phyloP scores from a whole-genome alignment of 2,888 invertebrate species.

The Amphipoea lucens region DNA sequence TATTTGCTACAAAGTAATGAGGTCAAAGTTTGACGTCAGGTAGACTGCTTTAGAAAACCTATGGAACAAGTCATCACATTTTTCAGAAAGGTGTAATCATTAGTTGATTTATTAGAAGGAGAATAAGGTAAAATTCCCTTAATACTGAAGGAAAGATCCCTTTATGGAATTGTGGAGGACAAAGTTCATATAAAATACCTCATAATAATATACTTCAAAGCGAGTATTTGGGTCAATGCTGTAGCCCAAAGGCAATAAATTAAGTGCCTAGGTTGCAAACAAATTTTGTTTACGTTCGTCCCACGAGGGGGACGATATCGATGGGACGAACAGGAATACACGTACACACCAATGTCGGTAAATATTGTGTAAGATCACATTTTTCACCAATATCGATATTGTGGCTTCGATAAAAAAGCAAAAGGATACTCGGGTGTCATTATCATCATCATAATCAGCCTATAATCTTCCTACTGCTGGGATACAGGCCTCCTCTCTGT shows the following conservation, averaged over 20 bases:
- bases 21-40: slow-evolving; percentile 48
- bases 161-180: neutral
- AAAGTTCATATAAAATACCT: neutral
- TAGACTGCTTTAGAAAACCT: slow-evolving; percentile 29
- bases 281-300: neutral
- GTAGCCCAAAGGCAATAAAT: neutral
- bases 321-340: too few relatives aligned
- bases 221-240: neutral
- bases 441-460: too few relatives aligned
- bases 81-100: slow-evolving; percentile 31
- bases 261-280: neutral
- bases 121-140: slow-evolving; percentile 11
- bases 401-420: neutral
- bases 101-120: slow-evolving; percentile 7
- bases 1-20: slow-evolving; percentile 10
- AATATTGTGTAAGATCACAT: neutral
- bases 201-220: neutral
- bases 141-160: neutral
- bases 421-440: neutral
- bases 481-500: too few relatives aligned
- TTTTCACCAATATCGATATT: neutral
- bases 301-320: too few relatives aligned
- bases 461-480: too few relatives aligned
- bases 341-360: neutral
- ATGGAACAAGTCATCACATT: slow-evolving; percentile 15